Base-by-base conservation (phyloP, 2,888 invertebrate genomes). In the Venusia cambrica region DNA sequence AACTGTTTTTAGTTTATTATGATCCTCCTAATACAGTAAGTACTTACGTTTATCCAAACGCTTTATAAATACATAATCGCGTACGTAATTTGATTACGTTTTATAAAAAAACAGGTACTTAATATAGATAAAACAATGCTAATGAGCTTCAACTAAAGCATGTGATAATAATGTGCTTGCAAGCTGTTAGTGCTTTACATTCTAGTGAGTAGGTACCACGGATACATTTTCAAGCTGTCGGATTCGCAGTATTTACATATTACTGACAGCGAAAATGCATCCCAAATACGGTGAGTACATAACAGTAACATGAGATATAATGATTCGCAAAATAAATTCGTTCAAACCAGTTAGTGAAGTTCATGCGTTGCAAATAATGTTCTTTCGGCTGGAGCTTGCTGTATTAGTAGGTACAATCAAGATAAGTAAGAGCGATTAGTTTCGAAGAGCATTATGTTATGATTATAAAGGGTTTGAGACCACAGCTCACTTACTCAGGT, bases 401-500 rank as follows among this genome's bases (percentile, higher is more conserved):
- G 48, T 61, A 59, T 60, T 66, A 54, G 79, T 81, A 77, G 78
- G 81, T 83, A 78, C 50, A 70, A 66, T 73, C 67, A 71, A 69
- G 66, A 69, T 57, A 57, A 78, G 70, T 57, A 57, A 78, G 74
- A 80, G 78, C 74, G 62, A 81, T 85, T 85, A 85, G 84, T 85
- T 50, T 84, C 55, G 64, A 74, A 69, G 79, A 76, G 78, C 73
- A 64, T 64, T 76, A 35, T 77, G 67, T 64, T 76, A 35, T 77
- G 67, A 75, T 75, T 76, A 74, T 72, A 73, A 63, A 77, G 73
- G 67, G 67, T 65, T 84, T 79, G 87, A 87, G 87, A 87, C 87
- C 87, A 87, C 87, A 87, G 79, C 85, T 87, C 84, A 87, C 87
- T 87, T 87, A 87, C 87, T 83, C 75, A 66, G 70, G 67, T 81